phyloP scores from a whole-genome alignment of 2,888 invertebrate species.

The Chrysodeixis includens region DNA sequence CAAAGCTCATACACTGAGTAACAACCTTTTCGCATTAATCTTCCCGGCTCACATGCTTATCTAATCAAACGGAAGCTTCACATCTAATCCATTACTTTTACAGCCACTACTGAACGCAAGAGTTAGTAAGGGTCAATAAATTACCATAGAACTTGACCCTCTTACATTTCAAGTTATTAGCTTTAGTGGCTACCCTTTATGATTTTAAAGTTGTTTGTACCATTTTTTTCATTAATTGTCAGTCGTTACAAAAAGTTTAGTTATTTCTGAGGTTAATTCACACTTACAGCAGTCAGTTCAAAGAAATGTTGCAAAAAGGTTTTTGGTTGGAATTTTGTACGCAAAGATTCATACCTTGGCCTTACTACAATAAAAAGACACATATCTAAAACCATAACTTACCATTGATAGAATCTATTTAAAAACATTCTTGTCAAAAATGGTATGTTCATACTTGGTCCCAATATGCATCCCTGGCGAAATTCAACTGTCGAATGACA shows the following conservation, averaged over 20 bases:
- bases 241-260: no score
- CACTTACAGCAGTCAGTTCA: no score
- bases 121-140: constrained; percentile 30
- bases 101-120: constrained; percentile 20
- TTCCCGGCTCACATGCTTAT: not conserved
- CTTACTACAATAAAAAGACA: no score
- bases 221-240: not conserved
- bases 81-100: constrained; percentile 41
- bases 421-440: no score
- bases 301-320: no score
- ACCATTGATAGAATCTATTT: no score
- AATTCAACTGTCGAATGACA: not conserved
- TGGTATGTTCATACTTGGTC: constrained; percentile 4
- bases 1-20: not conserved
- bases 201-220: constrained; percentile 19
- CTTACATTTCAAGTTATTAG: constrained; percentile 27
- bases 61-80: constrained; percentile 9
- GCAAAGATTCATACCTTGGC: no score
- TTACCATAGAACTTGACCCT: constrained; percentile 25
- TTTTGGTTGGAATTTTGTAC: no score
- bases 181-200: constrained; percentile 9
- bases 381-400: no score
- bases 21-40: not conserved
- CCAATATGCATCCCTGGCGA: constrained; percentile 13
- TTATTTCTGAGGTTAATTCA: no score